Evolutionary conservation across 2,113 vertebrate species (phyloP).

Genomic region (Peromyscus maniculatus): DNA sequence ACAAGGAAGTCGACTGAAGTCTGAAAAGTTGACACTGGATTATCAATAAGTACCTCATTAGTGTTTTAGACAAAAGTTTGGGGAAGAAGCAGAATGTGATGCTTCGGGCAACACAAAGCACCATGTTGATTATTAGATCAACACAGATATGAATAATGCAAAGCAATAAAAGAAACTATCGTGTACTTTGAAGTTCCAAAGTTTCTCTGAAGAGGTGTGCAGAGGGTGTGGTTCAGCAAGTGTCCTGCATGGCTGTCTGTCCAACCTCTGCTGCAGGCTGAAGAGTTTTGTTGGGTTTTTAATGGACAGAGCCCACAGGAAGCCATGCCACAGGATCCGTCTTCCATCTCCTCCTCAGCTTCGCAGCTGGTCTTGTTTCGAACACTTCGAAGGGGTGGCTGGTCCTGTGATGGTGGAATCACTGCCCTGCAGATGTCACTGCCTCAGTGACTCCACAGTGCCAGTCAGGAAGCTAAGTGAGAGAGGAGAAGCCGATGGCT

Average conservation of each 20-base stretch:
- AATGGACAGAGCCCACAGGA: not conserved
- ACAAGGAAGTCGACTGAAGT: not conserved
- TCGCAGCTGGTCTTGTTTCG: not conserved
- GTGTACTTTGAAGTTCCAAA: not conserved
- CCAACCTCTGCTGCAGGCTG: not conserved
- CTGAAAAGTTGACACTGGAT: not conserved
- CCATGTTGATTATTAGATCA: not conserved
- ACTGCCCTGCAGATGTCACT: too few species aligned
- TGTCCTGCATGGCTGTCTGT: not conserved
- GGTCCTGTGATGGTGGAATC: not conserved
- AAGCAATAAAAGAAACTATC: not conserved
- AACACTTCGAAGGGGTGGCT: not conserved
- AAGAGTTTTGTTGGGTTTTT: not conserved
- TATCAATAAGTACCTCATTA: not conserved
- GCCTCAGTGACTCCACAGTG: not conserved
- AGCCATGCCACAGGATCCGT: too few species aligned
- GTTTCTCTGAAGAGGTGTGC: not conserved
- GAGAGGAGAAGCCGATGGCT: not conserved
- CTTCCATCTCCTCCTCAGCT: not conserved
- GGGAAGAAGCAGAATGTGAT: not conserved
- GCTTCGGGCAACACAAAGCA: not conserved
- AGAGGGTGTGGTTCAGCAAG: not conserved
- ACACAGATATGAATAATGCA: not conserved
- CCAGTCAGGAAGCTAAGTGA: not conserved
- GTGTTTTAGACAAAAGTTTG: not conserved